Conservation (phyloP, 2,797 vertebrate genomes). For the Coregonus ussuriensis region DNA sequence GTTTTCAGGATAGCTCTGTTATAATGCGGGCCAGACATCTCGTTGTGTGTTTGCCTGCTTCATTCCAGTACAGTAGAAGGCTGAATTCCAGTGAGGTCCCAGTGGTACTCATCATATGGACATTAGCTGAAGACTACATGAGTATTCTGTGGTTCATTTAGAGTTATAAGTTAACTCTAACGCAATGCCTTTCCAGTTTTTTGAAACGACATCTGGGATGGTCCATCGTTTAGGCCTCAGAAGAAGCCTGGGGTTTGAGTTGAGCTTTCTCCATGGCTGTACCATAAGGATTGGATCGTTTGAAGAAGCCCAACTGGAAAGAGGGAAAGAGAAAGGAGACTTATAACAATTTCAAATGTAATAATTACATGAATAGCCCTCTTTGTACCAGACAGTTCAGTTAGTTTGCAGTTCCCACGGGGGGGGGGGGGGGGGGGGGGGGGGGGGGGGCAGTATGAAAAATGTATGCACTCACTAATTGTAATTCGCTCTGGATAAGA, state of each 20-base stretch:
- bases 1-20: conserved; percentile 35
- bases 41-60: conserved; percentile 34
- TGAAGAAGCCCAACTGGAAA: conserved; percentile 88
- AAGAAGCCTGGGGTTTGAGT: conserved; percentile 89
- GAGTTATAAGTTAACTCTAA: conserved; percentile 15
- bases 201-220: conserved; percentile 34
- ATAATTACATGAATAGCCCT: background rate
- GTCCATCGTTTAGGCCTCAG: conserved; percentile 77
- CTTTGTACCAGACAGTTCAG: background rate
- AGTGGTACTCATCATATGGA: conserved; percentile 58
- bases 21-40: conserved; percentile 9
- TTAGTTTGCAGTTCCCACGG: background rate
- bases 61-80: conserved; percentile 62
- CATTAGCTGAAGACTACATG: conserved; percentile 29
- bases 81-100: conserved; percentile 40
- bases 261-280: conserved; percentile 93
- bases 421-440: too few relatives aligned
- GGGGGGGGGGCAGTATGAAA: too few relatives aligned
- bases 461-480: too few relatives aligned
- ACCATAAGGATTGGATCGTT: conserved; percentile 85
- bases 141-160: conserved; percentile 32
- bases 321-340: conserved; percentile 12
- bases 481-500: too few relatives aligned
- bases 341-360: background rate
- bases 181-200: conserved; percentile 51